Conservation (phyloP, 2,113 vertebrate genomes). For the Conger conger region DNA sequence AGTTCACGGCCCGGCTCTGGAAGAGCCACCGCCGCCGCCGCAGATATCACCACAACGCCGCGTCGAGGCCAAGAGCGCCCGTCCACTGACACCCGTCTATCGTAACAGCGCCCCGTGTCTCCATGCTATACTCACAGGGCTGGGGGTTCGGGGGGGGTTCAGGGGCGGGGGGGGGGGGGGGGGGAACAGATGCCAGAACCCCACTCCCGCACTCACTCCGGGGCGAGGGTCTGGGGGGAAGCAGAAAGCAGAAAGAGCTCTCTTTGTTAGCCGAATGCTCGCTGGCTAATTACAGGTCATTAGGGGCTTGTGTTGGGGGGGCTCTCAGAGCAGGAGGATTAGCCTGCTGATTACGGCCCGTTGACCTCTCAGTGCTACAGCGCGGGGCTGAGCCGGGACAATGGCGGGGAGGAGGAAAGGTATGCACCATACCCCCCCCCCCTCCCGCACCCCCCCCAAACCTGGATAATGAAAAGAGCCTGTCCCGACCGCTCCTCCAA, state of each 20-base stretch:
- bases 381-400: slow-evolving; percentile 40
- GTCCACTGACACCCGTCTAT: background rate
- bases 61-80: background rate
- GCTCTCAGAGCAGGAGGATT: slow-evolving; percentile 69
- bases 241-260: slow-evolving; percentile 52
- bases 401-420: slow-evolving; percentile 28
- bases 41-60: background rate
- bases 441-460: too few species aligned
- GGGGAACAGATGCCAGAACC: background rate
- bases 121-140: background rate
- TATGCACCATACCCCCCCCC: slow-evolving; percentile 25
- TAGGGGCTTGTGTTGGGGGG: slow-evolving; percentile 69
- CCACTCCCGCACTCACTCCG: background rate
- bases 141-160: too few species aligned
- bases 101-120: background rate
- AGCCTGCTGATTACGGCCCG: slow-evolving; percentile 70
- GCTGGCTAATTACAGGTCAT: slow-evolving; percentile 77
- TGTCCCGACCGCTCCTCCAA: background rate
- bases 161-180: background rate
- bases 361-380: slow-evolving; percentile 65
- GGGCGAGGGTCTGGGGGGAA: background rate
- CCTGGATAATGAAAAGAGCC: slow-evolving; percentile 18
- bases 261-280: slow-evolving; percentile 63
- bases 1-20: slow-evolving; percentile 18
- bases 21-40: background rate